Evolutionary conservation across 2,888 invertebrate genomes (phyloP).

Genomic region (Epirrita christyi): DNA sequence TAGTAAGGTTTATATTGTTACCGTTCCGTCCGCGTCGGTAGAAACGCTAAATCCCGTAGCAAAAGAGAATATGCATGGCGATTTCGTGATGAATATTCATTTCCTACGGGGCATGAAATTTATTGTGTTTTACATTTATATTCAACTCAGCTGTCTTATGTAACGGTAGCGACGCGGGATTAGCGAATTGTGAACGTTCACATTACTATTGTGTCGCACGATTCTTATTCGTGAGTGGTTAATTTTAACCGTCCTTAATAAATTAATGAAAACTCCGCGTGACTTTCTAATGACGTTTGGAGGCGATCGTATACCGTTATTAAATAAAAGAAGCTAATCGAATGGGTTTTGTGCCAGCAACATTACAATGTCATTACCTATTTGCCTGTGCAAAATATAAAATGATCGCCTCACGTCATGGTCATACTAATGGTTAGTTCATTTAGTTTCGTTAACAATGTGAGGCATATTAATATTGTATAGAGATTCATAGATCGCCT

Average conservation of each 20-base stretch:
- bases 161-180: conserved; percentile 83
- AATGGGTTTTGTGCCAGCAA: conserved; percentile 40
- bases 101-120: conserved; percentile 85
- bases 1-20: conserved; percentile 70
- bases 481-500: conserved; percentile 18
- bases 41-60: conserved; percentile 76
- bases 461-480: conserved; percentile 16
- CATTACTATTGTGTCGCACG: conserved; percentile 74
- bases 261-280: conserved; percentile 71
- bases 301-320: conserved; percentile 63
- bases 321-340: conserved; percentile 47
- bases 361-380: conserved; percentile 42
- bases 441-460: conserved; percentile 9
- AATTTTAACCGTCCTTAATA: conserved; percentile 69
- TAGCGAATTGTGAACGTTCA: conserved; percentile 82
- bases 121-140: conserved; percentile 85
- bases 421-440: conserved; percentile 36
- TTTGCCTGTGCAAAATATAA: conserved; percentile 41
- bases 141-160: conserved; percentile 84
- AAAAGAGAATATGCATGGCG: conserved; percentile 84
- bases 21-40: conserved; percentile 49
- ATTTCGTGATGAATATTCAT: conserved; percentile 86
- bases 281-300: conserved; percentile 66
- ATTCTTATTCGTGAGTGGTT: conserved; percentile 69
- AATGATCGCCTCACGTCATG: conserved; percentile 29